These are phyloP conservation scores for Brachionus angularis DNA, from an alignment of 1,140 invertebrate species.

Conservation along the genomic window DNA sequence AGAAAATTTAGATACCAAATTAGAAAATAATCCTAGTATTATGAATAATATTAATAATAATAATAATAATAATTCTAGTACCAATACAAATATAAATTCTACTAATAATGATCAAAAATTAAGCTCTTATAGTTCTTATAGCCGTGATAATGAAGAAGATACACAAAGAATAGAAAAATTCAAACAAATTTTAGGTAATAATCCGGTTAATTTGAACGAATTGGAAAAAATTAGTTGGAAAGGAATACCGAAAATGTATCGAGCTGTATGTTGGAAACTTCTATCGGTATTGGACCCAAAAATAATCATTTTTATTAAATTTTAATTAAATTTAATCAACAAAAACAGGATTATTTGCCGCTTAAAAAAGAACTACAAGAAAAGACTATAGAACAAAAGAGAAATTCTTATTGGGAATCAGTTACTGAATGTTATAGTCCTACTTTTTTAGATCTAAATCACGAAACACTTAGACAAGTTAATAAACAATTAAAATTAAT, in stretches of 20 bases:
- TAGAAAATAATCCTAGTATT: no score
- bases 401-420: conserved; percentile 88
- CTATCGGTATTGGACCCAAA: no score
- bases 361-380: conserved; percentile 77
- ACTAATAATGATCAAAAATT: neutral
- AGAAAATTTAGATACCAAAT: no score
- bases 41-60: no score
- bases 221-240: conserved; percentile 88
- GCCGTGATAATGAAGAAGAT: conserved; percentile 49
- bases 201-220: conserved; percentile 59
- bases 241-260: conserved; percentile 79
- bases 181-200: conserved; percentile 14
- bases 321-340: neutral
- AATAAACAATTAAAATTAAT: neutral
- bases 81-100: neutral
- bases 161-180: conserved; percentile 48
- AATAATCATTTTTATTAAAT: conserved; percentile 50
- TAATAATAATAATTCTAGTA: no score
- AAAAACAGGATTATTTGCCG: conserved; percentile 77
- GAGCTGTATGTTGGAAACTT: conserved; percentile 70
- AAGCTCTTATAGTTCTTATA: conserved; percentile 26
- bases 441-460: conserved; percentile 80
- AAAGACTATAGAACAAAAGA: conserved; percentile 76
- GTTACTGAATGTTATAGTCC: conserved; percentile 92
- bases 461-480: conserved; percentile 87